phyloP scores from a whole-genome alignment of 2,113 vertebrate species.

The Hystrix brachyura region DNA sequence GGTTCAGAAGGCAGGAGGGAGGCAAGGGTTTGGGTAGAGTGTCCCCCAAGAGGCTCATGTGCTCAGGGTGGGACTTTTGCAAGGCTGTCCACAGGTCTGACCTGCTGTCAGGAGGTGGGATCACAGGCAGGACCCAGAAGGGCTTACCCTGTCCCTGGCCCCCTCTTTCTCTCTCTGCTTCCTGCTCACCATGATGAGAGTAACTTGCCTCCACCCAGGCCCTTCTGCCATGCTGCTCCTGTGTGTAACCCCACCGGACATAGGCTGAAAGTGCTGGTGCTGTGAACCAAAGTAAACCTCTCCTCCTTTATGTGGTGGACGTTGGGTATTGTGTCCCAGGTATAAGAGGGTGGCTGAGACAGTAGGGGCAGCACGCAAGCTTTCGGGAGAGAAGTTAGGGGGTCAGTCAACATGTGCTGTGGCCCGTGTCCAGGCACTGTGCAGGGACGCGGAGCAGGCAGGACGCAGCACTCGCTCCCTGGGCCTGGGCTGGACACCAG shows the following conservation, averaged over 20 bases:
- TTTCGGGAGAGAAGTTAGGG: neutral
- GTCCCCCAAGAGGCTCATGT: neutral
- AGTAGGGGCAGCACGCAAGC: neutral
- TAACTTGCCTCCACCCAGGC: neutral
- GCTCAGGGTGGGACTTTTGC: neutral
- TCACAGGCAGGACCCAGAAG: neutral
- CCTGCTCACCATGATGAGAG: neutral
- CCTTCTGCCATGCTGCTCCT: neutral
- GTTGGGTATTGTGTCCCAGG: fast-evolving
- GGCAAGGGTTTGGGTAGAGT: neutral
- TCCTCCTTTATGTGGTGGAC: neutral
- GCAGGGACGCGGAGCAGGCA: neutral
- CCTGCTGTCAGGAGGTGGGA: neutral
- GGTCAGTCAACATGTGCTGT: too few species aligned
- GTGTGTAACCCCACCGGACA: neutral
- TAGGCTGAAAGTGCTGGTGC: fast-evolving
- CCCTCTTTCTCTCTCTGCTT: neutral
- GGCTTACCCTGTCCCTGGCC: neutral
- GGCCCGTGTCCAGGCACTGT: neutral
- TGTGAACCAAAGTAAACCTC: neutral
- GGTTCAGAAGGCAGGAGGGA: neutral
- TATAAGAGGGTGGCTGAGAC: neutral
- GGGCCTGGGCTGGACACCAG: too few species aligned
- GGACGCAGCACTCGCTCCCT: neutral
- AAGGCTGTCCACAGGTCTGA: neutral